These are phyloP conservation scores for Planococcus citri DNA, from an alignment of 1,140 invertebrate genomes.

Conservation along the genomic window DNA sequence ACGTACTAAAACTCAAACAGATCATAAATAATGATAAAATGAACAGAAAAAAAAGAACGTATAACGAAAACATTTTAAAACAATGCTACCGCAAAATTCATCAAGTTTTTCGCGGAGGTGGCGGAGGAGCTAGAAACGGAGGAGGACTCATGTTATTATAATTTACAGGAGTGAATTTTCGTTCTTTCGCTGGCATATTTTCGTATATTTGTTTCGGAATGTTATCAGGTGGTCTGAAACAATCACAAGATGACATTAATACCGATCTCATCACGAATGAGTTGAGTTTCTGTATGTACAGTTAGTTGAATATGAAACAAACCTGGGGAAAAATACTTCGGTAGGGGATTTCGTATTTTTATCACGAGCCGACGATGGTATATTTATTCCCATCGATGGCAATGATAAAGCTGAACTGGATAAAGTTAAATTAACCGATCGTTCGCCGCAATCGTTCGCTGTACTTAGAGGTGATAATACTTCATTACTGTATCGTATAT, in stretches of 20 bases:
- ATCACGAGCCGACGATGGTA: neutral
- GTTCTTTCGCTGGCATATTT: constrained; percentile 35
- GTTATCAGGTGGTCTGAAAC: constrained; percentile 33
- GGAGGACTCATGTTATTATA: constrained; percentile 33
- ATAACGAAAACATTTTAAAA: neutral
- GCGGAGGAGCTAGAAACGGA: constrained; percentile 29
- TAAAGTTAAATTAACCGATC: neutral
- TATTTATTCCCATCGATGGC: neutral
- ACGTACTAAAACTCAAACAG: neutral
- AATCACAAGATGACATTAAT: neutral
- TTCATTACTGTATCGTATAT: constrained; percentile 52
- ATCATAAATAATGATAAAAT: constrained; percentile 9
- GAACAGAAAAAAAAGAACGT: neutral
- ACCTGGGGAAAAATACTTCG: constrained; percentile 8
- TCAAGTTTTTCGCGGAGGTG: constrained; percentile 30
- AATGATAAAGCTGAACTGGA: neutral
- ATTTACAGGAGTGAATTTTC: constrained; percentile 28
- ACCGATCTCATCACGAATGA: too few species aligned
- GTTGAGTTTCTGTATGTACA: neutral
- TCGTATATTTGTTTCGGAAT: constrained; percentile 35
- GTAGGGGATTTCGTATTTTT: neutral
- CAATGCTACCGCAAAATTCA: neutral
- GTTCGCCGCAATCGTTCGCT: neutral
- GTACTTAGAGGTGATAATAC: constrained; percentile 19
- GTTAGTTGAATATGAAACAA: neutral